Evolutionary conservation across 2,797 vertebrate genomes (phyloP).

Genomic region (Acipenser oxyrinchus): DNA sequence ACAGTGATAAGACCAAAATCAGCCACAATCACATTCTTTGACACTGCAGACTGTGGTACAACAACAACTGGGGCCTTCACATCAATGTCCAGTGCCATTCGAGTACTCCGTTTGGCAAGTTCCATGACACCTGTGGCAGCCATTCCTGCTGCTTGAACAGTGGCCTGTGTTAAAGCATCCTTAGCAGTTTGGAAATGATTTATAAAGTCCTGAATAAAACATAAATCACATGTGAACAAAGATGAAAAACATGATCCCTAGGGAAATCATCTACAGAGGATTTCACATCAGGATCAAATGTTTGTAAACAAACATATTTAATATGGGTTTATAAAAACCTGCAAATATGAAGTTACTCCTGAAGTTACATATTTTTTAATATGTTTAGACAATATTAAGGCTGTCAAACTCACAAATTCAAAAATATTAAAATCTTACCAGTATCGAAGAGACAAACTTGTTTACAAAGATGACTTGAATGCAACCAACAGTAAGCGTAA

Average conservation of each 20-base stretch:
- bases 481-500: constrained; percentile 85
- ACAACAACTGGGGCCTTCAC: constrained; percentile 92
- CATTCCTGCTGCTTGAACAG: constrained; percentile 86
- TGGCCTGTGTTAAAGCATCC: constrained; percentile 85
- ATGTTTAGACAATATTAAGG: too few relatives aligned
- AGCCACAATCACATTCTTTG: constrained; percentile 81
- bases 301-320: too few relatives aligned
- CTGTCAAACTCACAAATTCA: too few relatives aligned
- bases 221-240: too few relatives aligned
- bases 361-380: too few relatives aligned
- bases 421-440: constrained; percentile 63
- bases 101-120: constrained; percentile 77
- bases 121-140: constrained; percentile 90
- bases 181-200: constrained; percentile 93
- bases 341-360: too few relatives aligned
- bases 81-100: constrained; percentile 75
- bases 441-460: constrained; percentile 85
- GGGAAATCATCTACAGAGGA: too few relatives aligned
- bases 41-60: constrained; percentile 84
- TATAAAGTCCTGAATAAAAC: constrained; percentile 69
- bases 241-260: too few relatives aligned
- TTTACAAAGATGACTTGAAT: constrained; percentile 93
- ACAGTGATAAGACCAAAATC: constrained; percentile 85
- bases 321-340: too few relatives aligned
- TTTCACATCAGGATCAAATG: too few relatives aligned